phyloP scores from a whole-genome alignment of 2,113 vertebrate species.

The Prinia subflava region DNA sequence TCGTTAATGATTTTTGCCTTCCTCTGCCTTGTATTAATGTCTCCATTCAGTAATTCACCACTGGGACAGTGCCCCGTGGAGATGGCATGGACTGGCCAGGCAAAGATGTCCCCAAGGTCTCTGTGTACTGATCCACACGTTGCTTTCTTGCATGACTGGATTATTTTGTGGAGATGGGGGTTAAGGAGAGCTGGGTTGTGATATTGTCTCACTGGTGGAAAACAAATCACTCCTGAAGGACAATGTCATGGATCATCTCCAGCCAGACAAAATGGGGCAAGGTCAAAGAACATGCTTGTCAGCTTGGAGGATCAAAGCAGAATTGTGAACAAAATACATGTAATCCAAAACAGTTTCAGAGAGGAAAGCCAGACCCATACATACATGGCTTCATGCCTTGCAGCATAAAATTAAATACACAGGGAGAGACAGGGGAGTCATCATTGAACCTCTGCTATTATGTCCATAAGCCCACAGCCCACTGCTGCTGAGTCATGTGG shows the following conservation, averaged over 20 bases:
- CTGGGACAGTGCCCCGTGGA: background rate
- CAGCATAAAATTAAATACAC: background rate
- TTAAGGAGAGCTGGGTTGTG: background rate
- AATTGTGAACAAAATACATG: background rate
- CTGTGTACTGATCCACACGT: background rate
- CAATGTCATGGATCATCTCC: background rate
- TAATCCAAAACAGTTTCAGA: background rate
- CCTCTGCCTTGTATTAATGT: background rate
- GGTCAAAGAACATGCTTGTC: background rate
- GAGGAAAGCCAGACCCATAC: background rate
- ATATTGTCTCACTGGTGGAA: background rate
- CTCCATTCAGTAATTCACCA: background rate
- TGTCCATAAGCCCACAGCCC: background rate
- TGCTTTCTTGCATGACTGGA: background rate
- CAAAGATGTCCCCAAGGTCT: fast-evolving
- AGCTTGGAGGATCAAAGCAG: background rate
- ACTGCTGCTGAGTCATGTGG: background rate
- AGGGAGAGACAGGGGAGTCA: background rate
- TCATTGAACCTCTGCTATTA: background rate
- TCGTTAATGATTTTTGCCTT: background rate
- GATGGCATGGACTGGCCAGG: background rate
- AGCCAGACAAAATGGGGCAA: background rate
- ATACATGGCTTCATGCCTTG: background rate
- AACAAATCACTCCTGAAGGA: background rate
- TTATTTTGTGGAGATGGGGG: background rate